Base-by-base conservation (phyloP, 1,140 invertebrate species). In the Hestina assimilis region DNA sequence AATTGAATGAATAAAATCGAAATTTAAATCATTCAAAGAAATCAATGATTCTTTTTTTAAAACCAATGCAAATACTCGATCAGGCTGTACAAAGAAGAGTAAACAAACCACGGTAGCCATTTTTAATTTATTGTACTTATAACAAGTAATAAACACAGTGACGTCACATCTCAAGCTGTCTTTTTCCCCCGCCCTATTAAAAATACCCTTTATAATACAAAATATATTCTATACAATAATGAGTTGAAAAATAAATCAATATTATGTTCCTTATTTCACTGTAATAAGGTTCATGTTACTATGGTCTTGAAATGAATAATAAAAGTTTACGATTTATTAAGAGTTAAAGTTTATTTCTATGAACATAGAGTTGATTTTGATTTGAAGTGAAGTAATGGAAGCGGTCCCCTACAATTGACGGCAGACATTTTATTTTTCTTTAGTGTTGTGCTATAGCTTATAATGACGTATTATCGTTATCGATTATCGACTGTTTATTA, bases 361-460 rank as follows among this genome's bases (percentile, higher is more conserved):
- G 3, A 11, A 0, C 8, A 14, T 68, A 57, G 20, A 15, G 51
- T 46, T 33, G 1, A 54, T 28, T 43, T 58, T 68, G 15, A 35
- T 24, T 17, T 53, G 21, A 8, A 11, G 29, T 48, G 9, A 14
- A 28, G 28, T 59, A 59, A 65, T 65, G 51, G 50, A 58, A 41
- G 41, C 26, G 38, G 33, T 61, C 42, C 66, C 64, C 65, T 65
- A 51, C 38, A 50, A 38, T 48, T 59, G 51, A 45, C 65, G 69
- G 75, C 73, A 57, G 75, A 75, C 77, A 76, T 79, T 69, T 77
- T 77, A 70, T 61, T 72, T 68, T 69, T 73, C 48, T 20, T 29
- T 65, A 61, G 69, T 33, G 52, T 40, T 28, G 59, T 60, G 29
- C 40, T 53, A 42, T n/a, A n/a, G n/a, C n/a, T n/a, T n/a, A n/a